Conservation (phyloP, 2,797 vertebrate genomes). For the Lutjanus campechanus region DNA sequence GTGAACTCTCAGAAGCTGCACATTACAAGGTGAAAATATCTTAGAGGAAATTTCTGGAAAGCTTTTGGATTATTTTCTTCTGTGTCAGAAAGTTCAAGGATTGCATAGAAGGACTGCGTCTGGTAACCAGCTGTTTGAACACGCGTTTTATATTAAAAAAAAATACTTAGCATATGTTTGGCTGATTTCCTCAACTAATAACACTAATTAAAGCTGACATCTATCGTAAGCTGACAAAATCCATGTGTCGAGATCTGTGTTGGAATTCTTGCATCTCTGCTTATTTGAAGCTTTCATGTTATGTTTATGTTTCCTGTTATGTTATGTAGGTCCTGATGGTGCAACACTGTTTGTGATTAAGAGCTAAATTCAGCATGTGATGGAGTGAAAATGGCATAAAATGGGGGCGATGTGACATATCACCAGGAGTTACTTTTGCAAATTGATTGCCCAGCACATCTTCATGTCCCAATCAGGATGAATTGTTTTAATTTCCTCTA, state of each 20-base stretch:
- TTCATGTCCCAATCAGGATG: not conserved
- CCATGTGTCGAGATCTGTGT: not conserved
- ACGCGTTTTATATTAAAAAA: slow-evolving; percentile 26
- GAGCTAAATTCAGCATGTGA: not conserved
- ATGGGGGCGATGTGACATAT: not conserved
- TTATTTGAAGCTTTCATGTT: not conserved
- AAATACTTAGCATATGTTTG: not conserved
- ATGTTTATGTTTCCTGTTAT: not conserved
- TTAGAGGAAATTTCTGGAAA: slow-evolving; percentile 4
- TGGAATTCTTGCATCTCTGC: slow-evolving; percentile 6
- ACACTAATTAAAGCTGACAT: slow-evolving; percentile 11
- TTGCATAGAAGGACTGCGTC: too few relatives aligned
- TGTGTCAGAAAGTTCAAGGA: not conserved
- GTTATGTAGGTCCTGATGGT: not conserved
- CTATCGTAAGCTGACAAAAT: slow-evolving; percentile 19
- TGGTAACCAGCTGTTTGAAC: slow-evolving; percentile 43
- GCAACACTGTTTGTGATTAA: not conserved
- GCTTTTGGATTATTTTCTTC: slow-evolving; percentile 11
- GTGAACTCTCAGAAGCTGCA: not conserved
- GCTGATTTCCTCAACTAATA: slow-evolving; percentile 23
- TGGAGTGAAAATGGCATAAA: not conserved
- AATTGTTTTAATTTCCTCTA: not conserved
- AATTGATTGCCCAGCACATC: not conserved
- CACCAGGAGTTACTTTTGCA: too few relatives aligned
- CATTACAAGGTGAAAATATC: slow-evolving; percentile 8